Base-by-base conservation (phyloP, 2,113 vertebrate species). In the Chionomys nivalis region DNA sequence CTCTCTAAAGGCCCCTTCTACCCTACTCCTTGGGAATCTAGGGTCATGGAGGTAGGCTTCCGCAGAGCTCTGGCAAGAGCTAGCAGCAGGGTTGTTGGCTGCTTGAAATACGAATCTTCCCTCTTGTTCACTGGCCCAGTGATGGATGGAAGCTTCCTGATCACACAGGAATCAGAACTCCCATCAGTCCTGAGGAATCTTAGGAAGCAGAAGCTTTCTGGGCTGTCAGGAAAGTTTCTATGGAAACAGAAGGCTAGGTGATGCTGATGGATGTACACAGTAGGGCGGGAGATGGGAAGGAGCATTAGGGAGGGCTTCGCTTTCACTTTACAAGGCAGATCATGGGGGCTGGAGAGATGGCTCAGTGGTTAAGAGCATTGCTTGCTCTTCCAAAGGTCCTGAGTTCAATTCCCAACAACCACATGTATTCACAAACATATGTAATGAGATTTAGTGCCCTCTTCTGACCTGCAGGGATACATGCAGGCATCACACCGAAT, bases 131-230 rank as follows among this genome's bases (percentile, higher is more conserved):
- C 0, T 77, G 65, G 65, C 65, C 14, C 89, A 92, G 70, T 87
- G 42, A 70, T 19, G 63, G 36, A 9, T 42, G 89, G 68, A 79
- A 42, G 83, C 55, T 79, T 49, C 47, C 82, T 26, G 33, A 39
- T 93, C 87, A 82, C 83, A 82, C 10, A 61, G 91, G 87, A 95
- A 49, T 87, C 82, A 94, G 77, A 94, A 73, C 17, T 90, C 70
- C 39, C 82, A n/a, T 61, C 47, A n/a, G 93, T n/a, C 68, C 36
- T 55, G 89, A 94, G 47, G 47, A 61, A 87, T 89, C 49, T 76
- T 47, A 42, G 65, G 94, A 93, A 44, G 33, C 24, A 89, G 75
- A 52, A 61, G 47, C 44, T 94, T 92, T 96, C 81, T 79, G 76
- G 87, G 55, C 23, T 39, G 17, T 26, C 75, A 78, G 65, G 47